Evolutionary conservation across 2,113 vertebrate species (phyloP).

Genomic region (Thalassarche chlororhynchos): DNA sequence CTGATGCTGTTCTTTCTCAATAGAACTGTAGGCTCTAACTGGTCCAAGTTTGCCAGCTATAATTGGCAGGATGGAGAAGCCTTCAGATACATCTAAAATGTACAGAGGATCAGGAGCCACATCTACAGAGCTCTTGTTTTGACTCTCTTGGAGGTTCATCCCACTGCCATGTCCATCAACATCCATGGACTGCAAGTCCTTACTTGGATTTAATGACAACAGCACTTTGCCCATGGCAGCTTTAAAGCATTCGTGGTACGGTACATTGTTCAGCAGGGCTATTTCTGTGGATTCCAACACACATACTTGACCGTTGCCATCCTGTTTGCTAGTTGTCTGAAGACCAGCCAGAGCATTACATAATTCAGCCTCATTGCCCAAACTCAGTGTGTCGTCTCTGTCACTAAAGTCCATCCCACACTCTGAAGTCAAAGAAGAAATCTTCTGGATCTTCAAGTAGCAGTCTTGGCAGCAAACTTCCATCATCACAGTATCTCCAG

Average conservation of each 20-base stretch:
- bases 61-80: conserved; percentile 92
- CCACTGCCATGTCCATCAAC: conserved; percentile 6
- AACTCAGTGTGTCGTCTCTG: not conserved
- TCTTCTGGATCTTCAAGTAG: conserved; percentile 87
- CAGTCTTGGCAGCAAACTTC: conserved; percentile 91
- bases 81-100: conserved; percentile 93
- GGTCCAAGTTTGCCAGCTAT: conserved; percentile 85
- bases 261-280: conserved; percentile 87
- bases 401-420: conserved; percentile 64
- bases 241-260: conserved; percentile 86
- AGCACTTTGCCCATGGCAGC: conserved; percentile 84
- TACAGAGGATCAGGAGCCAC: conserved; percentile 77
- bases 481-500: conserved; percentile 81
- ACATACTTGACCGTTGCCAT: conserved; percentile 64
- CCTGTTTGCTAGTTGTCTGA: conserved; percentile 78
- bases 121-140: not conserved
- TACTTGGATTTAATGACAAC: conserved; percentile 65
- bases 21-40: conserved; percentile 91
- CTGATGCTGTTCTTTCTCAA: conserved; percentile 92
- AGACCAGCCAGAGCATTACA: conserved; percentile 91
- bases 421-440: conserved; percentile 73
- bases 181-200: conserved; percentile 46
- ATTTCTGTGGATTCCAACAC: conserved; percentile 90
- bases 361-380: conserved; percentile 86
- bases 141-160: not conserved